phyloP scores from a whole-genome alignment of 2,113 vertebrate species.

The Macrotus californicus region DNA sequence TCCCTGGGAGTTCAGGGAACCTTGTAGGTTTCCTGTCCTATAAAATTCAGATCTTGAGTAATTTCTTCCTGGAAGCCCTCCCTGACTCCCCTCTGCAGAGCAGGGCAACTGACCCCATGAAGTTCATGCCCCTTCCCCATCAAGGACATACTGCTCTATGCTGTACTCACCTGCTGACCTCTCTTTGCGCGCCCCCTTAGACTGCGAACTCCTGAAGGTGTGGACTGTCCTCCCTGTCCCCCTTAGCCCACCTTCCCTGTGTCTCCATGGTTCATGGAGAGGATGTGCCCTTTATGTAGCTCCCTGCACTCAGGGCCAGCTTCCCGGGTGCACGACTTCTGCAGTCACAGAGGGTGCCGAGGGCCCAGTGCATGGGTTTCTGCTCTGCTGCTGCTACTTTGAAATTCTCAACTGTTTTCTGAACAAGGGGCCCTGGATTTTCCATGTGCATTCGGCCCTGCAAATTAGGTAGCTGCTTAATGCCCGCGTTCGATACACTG shows the following conservation, averaged over 20 bases:
- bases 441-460: not conserved
- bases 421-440: not conserved
- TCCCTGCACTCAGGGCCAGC: not conserved
- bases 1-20: not conserved
- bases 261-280: not conserved
- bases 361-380: fast-evolving
- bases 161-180: not conserved
- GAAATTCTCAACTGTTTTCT: not conserved
- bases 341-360: fast-evolving
- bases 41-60: not conserved
- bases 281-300: not conserved
- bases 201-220: not conserved
- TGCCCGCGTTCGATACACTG: fast-evolving
- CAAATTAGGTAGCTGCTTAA: not conserved
- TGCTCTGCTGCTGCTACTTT: not conserved
- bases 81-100: not conserved
- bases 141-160: fast-evolving
- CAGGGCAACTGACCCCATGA: not conserved
- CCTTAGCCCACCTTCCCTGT: not conserved
- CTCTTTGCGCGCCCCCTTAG: not conserved
- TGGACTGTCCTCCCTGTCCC: too few relatives aligned
- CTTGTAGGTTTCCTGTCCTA: fast-evolving
- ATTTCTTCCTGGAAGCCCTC: not conserved
- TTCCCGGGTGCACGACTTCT: fast-evolving
- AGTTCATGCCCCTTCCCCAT: fast-evolving